Conservation (phyloP, 2,888 invertebrate genomes). For the Nomada ruficornis region DNA sequence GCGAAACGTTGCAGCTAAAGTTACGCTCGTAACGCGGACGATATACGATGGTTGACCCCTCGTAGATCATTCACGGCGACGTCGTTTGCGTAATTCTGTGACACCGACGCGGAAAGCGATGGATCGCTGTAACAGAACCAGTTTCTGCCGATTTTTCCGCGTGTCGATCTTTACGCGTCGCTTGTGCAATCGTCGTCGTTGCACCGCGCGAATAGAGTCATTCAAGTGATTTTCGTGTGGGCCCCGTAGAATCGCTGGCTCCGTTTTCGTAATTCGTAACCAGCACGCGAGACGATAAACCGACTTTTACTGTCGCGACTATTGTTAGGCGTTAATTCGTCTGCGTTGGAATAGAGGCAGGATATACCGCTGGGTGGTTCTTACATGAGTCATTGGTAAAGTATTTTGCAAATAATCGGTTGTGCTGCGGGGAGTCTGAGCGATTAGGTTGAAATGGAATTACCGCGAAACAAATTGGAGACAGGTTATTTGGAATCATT, state of each 20-base stretch:
- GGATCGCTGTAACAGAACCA: slow-evolving; percentile 50
- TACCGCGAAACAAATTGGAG: too few relatives aligned
- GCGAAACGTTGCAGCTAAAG: slow-evolving; percentile 21
- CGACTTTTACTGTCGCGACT: neutral
- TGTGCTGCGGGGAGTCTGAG: too few relatives aligned
- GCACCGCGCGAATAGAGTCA: slow-evolving; percentile 6
- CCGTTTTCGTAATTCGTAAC: slow-evolving; percentile 25
- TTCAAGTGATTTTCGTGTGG: slow-evolving; percentile 30
- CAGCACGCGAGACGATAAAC: slow-evolving; percentile 24
- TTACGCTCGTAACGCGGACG: slow-evolving; percentile 16
- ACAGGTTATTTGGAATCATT: too few relatives aligned
- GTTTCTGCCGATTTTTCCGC: slow-evolving; percentile 40
- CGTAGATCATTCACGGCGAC: slow-evolving; percentile 57
- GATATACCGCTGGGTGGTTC: slow-evolving; percentile 6
- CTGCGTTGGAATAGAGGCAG: neutral
- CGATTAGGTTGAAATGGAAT: too few relatives aligned
- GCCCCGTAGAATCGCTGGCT: neutral
- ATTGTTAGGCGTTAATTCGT: neutral
- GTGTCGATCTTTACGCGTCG: slow-evolving; percentile 29
- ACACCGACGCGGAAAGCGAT: slow-evolving; percentile 58
- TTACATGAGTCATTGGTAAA: neutral
- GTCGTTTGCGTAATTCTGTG: slow-evolving; percentile 56
- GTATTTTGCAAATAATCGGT: neutral
- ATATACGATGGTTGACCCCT: slow-evolving; percentile 29
- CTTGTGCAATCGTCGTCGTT: slow-evolving; percentile 19